These are phyloP conservation scores for Drosophila orena DNA, from an alignment of 1,140 invertebrate species.

Conservation along the genomic window DNA sequence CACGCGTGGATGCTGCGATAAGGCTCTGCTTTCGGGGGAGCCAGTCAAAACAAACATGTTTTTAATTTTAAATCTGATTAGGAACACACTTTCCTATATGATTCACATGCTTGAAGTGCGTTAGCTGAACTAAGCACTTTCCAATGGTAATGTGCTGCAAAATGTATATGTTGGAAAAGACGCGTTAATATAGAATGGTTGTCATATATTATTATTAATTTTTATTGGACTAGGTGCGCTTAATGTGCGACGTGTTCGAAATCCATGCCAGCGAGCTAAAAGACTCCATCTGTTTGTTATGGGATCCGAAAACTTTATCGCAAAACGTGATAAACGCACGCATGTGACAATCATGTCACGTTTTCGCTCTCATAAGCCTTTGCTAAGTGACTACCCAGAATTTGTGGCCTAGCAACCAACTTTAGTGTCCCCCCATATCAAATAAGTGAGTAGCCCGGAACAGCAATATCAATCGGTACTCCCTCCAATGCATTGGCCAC, in stretches of 20 bases:
- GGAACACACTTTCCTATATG: no score
- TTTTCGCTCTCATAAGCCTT: constrained; percentile 31
- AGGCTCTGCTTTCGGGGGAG: not conserved
- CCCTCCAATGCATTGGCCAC: not conserved
- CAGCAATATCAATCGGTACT: not conserved
- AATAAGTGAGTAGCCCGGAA: not conserved
- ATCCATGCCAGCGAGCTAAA: not conserved
- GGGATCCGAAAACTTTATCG: constrained; percentile 25
- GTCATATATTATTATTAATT: no score
- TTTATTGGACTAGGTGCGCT: not conserved
- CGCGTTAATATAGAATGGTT: no score
- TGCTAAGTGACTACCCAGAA: not conserved
- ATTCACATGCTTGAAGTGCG: no score
- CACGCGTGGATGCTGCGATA: not conserved
- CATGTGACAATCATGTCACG: constrained; percentile 60
- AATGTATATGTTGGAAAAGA: no score
- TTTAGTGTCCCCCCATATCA: not conserved
- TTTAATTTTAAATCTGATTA: not conserved
- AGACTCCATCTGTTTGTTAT: not conserved
- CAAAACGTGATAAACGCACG: constrained; percentile 52
- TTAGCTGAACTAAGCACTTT: no score
- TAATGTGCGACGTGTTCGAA: not conserved
- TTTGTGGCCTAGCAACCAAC: constrained; percentile 40
- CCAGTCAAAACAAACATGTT: not conserved
- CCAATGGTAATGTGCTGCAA: no score